These are phyloP conservation scores for Pseudorhombus dupliciocellatus DNA, from an alignment of 2,113 vertebrate genomes.

Conservation along the genomic window DNA sequence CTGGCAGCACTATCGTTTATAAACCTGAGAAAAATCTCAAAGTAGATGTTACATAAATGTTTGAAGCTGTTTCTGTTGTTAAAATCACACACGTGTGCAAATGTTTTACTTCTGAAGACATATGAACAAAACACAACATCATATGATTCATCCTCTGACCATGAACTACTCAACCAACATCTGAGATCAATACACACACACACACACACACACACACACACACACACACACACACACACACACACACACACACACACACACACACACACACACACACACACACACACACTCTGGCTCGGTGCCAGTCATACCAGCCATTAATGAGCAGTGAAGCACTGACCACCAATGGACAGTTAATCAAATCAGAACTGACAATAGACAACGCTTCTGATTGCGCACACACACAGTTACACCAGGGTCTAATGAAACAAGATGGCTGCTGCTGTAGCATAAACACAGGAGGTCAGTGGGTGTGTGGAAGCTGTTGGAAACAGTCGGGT, in stretches of 20 bases:
- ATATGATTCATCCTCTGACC: too few relatives aligned
- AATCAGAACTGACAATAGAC: constrained; percentile 55
- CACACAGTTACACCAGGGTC: neutral
- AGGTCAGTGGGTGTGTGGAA: constrained; percentile 40
- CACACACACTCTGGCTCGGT: constrained; percentile 12
- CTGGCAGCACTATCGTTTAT: too few relatives aligned
- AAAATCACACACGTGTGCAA: too few relatives aligned
- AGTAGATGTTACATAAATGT: too few relatives aligned
- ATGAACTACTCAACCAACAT: too few relatives aligned
- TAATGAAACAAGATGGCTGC: constrained; percentile 64
- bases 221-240: constrained; percentile 10
- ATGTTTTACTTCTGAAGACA: too few relatives aligned
- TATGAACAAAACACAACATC: too few relatives aligned
- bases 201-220: constrained; percentile 9
- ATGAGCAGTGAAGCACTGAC: constrained; percentile 51
- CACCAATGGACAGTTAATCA: constrained; percentile 55
- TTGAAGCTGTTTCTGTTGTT: too few relatives aligned
- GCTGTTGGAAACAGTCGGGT: constrained; percentile 38
- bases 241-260: neutral
- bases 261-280: constrained; percentile 13
- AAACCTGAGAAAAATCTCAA: too few relatives aligned
- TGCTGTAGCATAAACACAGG: constrained; percentile 36
- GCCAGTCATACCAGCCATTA: constrained; percentile 34
- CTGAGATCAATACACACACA: constrained; percentile 11
- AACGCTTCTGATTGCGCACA: constrained; percentile 18